These are phyloP conservation scores for Progne subis DNA, from an alignment of 2,113 vertebrate species.

Conservation along the genomic window DNA sequence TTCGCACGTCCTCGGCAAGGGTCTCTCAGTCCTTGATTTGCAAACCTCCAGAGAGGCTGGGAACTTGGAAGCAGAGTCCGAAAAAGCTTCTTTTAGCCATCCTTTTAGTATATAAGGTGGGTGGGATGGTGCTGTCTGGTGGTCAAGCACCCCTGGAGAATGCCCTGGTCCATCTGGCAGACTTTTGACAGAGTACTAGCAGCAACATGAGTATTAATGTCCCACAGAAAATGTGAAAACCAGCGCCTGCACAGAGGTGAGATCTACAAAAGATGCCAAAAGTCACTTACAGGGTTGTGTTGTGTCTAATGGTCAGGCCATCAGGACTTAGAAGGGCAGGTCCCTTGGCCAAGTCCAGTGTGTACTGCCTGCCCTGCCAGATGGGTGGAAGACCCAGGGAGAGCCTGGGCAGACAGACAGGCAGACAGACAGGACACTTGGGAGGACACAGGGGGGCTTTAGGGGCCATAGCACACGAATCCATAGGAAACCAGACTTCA, in stretches of 20 bases:
- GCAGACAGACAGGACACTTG: not conserved
- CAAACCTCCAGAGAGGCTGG: not conserved
- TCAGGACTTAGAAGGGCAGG: not conserved
- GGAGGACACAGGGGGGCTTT: not conserved
- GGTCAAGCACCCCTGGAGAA: not conserved
- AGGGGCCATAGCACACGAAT: not conserved
- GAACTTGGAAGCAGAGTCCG: not conserved
- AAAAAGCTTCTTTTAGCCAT: not conserved
- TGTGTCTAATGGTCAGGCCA: not conserved
- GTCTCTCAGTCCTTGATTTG: not conserved
- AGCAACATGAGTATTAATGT: not conserved
- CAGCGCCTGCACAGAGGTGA: not conserved
- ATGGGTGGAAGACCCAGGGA: not conserved
- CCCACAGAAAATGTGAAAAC: not conserved
- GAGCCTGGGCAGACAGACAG: not conserved
- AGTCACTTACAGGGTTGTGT: not conserved
- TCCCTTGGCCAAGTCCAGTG: not conserved
- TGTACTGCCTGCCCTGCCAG: not conserved
- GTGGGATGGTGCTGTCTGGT: not conserved
- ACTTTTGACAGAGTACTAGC: not conserved
- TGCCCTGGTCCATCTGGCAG: not conserved
- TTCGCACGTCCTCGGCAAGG: not conserved
- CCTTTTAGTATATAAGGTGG: not conserved
- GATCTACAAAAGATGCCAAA: not conserved
- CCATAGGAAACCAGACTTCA: conserved; percentile 46